These are phyloP conservation scores for Poecilia picta DNA, from an alignment of 2,797 vertebrate species.

Conservation along the genomic window DNA sequence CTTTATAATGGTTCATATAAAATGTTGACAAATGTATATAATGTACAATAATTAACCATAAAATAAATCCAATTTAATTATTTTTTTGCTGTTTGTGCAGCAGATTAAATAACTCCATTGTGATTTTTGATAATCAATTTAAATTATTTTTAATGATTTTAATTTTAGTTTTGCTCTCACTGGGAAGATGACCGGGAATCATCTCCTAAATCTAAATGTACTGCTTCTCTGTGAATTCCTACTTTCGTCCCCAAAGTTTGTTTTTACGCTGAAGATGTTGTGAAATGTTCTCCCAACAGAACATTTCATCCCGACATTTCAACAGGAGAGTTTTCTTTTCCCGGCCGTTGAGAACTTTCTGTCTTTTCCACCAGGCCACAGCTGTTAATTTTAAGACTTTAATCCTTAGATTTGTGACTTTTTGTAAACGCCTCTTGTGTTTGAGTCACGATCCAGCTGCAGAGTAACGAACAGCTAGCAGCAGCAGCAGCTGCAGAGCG, in stretches of 20 bases:
- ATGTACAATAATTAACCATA: background rate
- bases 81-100: background rate
- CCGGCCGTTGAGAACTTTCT: background rate
- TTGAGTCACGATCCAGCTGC: conserved; percentile 7
- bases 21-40: too few species aligned
- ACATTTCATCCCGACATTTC: background rate
- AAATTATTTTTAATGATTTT: background rate
- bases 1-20: too few species aligned
- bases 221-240: background rate
- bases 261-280: background rate
- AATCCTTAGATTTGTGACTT: background rate
- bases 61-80: background rate
- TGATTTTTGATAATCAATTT: background rate
- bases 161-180: background rate
- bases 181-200: background rate
- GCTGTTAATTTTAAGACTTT: background rate
- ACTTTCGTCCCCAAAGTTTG: background rate
- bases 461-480: background rate
- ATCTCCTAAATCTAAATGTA: background rate
- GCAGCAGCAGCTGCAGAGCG: conserved; percentile 5
- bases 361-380: background rate
- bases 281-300: background rate
- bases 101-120: background rate
- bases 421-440: background rate
- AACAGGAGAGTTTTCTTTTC: background rate